Evolutionary conservation across 2,113 vertebrate genomes (phyloP).

Genomic region (Tragelaphus buxtoni): DNA sequence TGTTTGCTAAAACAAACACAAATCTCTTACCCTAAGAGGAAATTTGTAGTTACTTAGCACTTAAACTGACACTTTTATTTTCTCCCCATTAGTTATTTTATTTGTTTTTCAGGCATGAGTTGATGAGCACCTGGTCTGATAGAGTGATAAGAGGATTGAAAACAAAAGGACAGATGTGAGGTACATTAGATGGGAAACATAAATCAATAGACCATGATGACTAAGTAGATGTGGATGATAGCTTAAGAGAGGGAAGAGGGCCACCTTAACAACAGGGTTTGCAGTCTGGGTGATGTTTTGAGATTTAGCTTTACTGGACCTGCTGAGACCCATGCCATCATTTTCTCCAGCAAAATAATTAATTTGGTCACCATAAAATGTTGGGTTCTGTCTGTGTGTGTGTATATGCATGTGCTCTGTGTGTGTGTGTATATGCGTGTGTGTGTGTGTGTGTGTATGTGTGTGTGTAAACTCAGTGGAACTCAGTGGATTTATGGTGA

Average conservation of each 20-base stretch:
- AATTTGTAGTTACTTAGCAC: slow-evolving; percentile 7
- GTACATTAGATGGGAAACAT: slow-evolving; percentile 47
- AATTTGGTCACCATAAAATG: neutral
- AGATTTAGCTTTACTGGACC: neutral
- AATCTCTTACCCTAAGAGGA: slow-evolving; percentile 11
- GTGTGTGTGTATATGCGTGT: neutral
- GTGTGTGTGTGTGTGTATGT: neutral
- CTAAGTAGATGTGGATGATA: slow-evolving; percentile 1
- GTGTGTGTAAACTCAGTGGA: neutral
- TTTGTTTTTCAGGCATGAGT: slow-evolving; percentile 44
- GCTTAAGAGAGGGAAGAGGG: neutral
- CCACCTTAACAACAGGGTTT: neutral
- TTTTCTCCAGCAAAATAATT: slow-evolving; percentile 23
- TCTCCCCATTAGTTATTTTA: slow-evolving; percentile 20
- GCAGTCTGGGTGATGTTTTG: neutral
- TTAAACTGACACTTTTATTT: slow-evolving; percentile 44
- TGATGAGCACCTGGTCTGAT: slow-evolving; percentile 40
- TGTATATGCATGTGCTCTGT: no score
- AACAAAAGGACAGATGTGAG: slow-evolving; percentile 55
- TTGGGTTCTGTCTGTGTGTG: neutral
- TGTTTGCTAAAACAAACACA: slow-evolving; percentile 50
- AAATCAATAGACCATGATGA: slow-evolving; percentile 18
- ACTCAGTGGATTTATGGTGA: neutral
- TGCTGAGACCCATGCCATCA: neutral
- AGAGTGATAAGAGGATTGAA: neutral